These are phyloP conservation scores for Nemapogon koenigi DNA, from an alignment of 2,888 invertebrate species.

Conservation along the genomic window DNA sequence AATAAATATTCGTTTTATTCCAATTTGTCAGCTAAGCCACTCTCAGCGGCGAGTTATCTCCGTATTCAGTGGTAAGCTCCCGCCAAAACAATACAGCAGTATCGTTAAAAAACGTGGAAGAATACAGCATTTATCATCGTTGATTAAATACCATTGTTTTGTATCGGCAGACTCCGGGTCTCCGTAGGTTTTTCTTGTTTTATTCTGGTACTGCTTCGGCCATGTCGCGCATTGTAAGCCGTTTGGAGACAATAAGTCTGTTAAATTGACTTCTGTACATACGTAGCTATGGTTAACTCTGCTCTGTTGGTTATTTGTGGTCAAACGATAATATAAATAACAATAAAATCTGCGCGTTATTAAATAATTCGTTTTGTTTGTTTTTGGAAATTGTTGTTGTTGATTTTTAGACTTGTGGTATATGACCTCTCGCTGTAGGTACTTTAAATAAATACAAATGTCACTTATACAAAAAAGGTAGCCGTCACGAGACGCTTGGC, in stretches of 20 bases:
- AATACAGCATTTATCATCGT: slow-evolving; percentile 64
- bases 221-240: slow-evolving; percentile 51
- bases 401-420: too few species aligned
- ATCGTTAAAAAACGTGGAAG: slow-evolving; percentile 63
- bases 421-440: too few species aligned
- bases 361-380: too few species aligned
- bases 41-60: slow-evolving; percentile 60
- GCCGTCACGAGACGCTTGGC: too few species aligned
- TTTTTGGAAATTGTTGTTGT: too few species aligned
- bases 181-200: slow-evolving; percentile 49
- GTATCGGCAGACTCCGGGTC: slow-evolving; percentile 54
- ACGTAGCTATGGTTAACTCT: background rate
- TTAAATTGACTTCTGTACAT: slow-evolving; percentile 55
- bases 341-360: too few species aligned
- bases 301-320: background rate
- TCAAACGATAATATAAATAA: too few species aligned
- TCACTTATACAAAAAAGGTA: too few species aligned
- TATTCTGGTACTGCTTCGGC: slow-evolving; percentile 29
- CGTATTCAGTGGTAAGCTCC: slow-evolving; percentile 59
- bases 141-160: slow-evolving; percentile 66
- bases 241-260: slow-evolving; percentile 62
- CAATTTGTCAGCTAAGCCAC: slow-evolving; percentile 65
- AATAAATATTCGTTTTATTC: slow-evolving; percentile 65
- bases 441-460: too few species aligned
- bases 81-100: slow-evolving; percentile 61